These are phyloP conservation scores for Crotophaga sulcirostris DNA, from an alignment of 2,113 vertebrate genomes.

Conservation along the genomic window DNA sequence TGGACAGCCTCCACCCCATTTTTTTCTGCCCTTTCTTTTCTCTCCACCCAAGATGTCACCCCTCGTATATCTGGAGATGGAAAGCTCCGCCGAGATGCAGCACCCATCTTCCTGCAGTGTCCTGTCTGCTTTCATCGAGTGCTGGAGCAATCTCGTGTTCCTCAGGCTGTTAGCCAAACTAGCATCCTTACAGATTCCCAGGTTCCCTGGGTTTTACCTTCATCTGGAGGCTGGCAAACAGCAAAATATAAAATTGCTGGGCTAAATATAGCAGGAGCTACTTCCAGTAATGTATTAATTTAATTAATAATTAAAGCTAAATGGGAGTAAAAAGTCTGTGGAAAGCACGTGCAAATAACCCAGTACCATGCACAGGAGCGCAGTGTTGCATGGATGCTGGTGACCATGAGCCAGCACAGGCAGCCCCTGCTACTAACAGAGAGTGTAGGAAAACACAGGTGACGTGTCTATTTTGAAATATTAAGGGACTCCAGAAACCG, in stretches of 20 bases:
- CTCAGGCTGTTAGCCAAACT: not conserved
- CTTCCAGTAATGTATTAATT: constrained; percentile 54
- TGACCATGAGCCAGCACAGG: not conserved
- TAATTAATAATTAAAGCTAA: not conserved
- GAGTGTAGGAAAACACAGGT: not conserved
- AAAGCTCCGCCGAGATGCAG: not conserved
- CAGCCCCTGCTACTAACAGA: not conserved
- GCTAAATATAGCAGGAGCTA: constrained; percentile 55
- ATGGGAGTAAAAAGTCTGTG: not conserved
- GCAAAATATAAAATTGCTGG: not conserved
- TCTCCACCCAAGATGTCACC: not conserved
- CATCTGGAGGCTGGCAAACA: not conserved
- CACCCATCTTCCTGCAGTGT: not conserved
- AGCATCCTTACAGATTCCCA: not conserved
- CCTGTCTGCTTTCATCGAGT: not conserved
- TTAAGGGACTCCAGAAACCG: not conserved
- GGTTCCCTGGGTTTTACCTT: not conserved
- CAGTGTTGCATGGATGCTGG: not conserved
- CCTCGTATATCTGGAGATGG: not conserved
- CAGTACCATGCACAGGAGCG: not conserved
- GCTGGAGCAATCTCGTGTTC: not conserved
- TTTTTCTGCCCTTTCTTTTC: not conserved
- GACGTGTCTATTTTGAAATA: not conserved
- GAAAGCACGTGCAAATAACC: not conserved
- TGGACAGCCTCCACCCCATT: not conserved